Evolutionary conservation across 2,888 invertebrate species (phyloP), one percentile per base, ranked within the genome.

Genomic region (Girardia tigrina): DNA sequence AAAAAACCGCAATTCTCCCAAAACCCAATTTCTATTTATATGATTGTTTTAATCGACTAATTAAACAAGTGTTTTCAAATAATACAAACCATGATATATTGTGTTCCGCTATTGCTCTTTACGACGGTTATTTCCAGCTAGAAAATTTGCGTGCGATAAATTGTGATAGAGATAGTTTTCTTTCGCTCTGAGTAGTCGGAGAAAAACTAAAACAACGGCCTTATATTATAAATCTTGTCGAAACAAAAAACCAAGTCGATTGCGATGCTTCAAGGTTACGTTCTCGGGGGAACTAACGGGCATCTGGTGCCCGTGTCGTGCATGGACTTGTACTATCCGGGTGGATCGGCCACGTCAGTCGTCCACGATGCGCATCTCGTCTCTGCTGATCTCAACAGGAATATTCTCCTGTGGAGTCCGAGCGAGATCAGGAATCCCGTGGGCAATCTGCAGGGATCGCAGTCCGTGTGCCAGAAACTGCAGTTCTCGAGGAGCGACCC

Each of bases 51-150:
- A 23, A 20, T 16, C 23, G 23, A 56, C 23, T 56, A 56, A 56
- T 56, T 12, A 56, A 56, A 56, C 56, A 56, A 56, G 56, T 56
- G 56, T 56, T 56, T 56, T 56, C 56, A 56, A 56, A 56, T 56
- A 56, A 56, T 56, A 56, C n/a, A 56, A 56, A 56, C 36, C 56
- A 56, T 56, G 56, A 8, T 56, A 12, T 12, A 20, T 20, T 56
- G 23, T 56, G 56, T 56, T 56, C 56, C 56, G 4, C 56, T 12
- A 16, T 56, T 56, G 4, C n/a, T 56, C 20, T 56, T 56, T 56
- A 56, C n/a, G 23, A 56, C 20, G 23, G 56, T 56, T 56, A 56
- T 56, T 56, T 56, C 23, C 23, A 56, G 56, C n/a, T 56, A 56
- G 23, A 56, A 56, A n/a, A n/a, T n/a, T n/a, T n/a, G n/a, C n/a